Evolutionary conservation across 2,888 invertebrate genomes (phyloP).

Genomic region (Caenorhabditis auriculariae): DNA sequence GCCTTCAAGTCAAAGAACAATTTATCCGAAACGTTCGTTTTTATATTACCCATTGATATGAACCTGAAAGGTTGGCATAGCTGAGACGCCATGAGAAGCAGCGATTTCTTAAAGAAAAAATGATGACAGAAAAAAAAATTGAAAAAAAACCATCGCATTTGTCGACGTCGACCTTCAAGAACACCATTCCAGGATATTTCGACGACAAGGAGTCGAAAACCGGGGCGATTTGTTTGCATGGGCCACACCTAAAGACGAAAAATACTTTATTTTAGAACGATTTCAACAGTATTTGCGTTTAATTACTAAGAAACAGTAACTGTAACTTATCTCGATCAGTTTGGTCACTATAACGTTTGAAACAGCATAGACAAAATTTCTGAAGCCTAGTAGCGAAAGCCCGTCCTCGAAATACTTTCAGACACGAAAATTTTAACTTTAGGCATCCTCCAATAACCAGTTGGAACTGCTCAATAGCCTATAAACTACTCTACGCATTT

Average conservation of each 20-base stretch:
- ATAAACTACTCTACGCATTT: too few species aligned
- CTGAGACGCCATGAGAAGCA: constrained; percentile 81
- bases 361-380: too few species aligned
- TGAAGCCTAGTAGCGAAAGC: too few species aligned
- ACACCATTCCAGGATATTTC: constrained; percentile 84
- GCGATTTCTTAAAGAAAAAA: constrained; percentile 67
- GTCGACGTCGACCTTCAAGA: constrained; percentile 84
- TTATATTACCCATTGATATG: constrained; percentile 72
- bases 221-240: constrained; percentile 91
- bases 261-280: too few species aligned
- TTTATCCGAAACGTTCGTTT: not conserved
- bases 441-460: too few species aligned
- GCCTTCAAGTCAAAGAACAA: constrained; percentile 69
- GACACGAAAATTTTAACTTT: too few species aligned
- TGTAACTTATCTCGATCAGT: too few species aligned
- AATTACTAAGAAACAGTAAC: not conserved
- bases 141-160: constrained; percentile 39
- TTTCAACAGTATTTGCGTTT: constrained; percentile 4
- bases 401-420: too few species aligned
- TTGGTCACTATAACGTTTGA: too few species aligned
- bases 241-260: constrained; percentile 79
- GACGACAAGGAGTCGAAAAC: constrained; percentile 83
- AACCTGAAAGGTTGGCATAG: constrained; percentile 98
- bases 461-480: too few species aligned
- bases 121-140: constrained; percentile 1